Percentiles rank a stretch among this genome's conserved stretches.
These are phyloP conservation scores for Ashinkailepas kermadecensis DNA, from an alignment of 2,888 invertebrate genomes.

Conservation along the genomic window DNA sequence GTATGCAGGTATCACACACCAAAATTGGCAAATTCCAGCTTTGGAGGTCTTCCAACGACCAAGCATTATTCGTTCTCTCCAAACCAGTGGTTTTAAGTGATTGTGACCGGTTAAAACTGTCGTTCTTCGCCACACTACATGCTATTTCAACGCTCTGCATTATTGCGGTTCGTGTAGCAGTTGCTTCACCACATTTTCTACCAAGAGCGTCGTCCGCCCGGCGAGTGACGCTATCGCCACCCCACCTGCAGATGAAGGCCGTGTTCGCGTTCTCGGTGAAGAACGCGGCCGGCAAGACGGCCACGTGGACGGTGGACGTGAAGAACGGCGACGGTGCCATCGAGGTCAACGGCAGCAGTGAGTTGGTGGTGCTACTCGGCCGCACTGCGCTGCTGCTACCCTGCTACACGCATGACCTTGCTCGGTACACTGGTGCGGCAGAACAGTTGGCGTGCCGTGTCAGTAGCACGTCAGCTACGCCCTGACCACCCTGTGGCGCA, in stretches of 20 bases:
- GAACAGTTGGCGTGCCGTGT: no score
- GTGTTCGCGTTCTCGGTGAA: constrained; percentile 84
- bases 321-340: constrained; percentile 83
- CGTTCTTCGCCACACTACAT: neutral
- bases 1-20: no score
- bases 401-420: no score
- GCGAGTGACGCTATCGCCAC: no score
- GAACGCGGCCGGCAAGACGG: constrained; percentile 69
- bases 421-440: no score
- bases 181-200: no score
- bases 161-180: neutral
- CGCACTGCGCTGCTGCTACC: no score
- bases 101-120: neutral
- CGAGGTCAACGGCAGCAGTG: constrained; percentile 51
- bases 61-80: neutral
- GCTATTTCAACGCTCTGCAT: neutral
- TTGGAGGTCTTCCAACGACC: neutral
- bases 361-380: neutral
- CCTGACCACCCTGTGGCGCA: no score
- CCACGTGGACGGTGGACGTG: constrained; percentile 86
- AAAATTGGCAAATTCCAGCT: no score
- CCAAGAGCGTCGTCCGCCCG: no score
- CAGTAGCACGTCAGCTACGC: no score
- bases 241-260: constrained; percentile 50
- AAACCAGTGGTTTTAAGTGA: neutral